Percentiles rank a stretch among this genome's conserved stretches.
Evolutionary conservation across 2,113 vertebrate species (phyloP).

Genomic region (Bos indicus): DNA sequence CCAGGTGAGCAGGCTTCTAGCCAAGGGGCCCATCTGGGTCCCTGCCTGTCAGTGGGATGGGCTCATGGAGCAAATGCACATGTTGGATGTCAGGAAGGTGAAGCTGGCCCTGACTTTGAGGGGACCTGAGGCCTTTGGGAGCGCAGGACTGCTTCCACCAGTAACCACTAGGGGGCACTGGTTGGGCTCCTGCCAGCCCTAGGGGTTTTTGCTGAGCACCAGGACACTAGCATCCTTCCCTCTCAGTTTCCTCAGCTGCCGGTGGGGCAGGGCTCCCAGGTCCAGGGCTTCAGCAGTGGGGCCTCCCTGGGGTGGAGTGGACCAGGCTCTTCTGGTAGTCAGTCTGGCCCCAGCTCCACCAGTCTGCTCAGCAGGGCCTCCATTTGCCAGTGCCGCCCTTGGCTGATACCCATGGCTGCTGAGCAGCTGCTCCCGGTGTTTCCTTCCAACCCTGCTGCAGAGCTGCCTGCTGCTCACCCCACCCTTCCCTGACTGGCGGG

Average conservation of each 20-base stretch:
- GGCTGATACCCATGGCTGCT: neutral
- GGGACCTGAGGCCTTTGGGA: rapidly evolving
- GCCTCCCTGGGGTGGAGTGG: neutral
- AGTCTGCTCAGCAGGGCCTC: neutral
- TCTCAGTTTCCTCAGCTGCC: neutral
- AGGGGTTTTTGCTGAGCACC: neutral
- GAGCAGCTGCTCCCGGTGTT: neutral
- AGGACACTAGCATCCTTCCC: neutral
- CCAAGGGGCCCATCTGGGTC: neutral
- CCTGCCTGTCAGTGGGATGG: rapidly evolving
- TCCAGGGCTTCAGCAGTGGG: neutral
- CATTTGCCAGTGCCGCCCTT: neutral
- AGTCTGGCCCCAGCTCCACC: neutral
- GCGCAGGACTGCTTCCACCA: neutral
- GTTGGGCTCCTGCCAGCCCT: neutral
- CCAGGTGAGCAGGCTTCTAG: neutral
- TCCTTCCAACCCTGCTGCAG: neutral
- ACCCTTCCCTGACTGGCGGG: neutral
- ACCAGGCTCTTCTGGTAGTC: neutral
- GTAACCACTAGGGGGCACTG: constrained; percentile 14
- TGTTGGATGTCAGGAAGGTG: neutral
- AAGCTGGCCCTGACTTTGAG: neutral
- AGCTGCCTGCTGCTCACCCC: neutral
- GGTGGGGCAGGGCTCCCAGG: neutral
- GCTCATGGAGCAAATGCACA: rapidly evolving